Evolutionary conservation across 2,888 invertebrate species (phyloP).

Genomic region (Cosmopolites sordidus): DNA sequence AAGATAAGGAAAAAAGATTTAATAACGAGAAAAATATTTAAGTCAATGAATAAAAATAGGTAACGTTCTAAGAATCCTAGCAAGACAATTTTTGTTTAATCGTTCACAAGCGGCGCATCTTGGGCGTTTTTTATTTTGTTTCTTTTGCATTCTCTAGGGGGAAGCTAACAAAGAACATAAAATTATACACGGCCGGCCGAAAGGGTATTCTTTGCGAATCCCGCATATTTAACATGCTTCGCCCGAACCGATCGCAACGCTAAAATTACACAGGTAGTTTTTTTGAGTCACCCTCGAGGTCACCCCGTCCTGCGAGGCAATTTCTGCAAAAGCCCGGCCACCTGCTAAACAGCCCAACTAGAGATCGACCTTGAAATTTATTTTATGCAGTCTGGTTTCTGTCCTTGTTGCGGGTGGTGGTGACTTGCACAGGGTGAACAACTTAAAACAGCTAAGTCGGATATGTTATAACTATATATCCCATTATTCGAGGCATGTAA

Average conservation of each 20-base stretch:
- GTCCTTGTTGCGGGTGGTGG: neutral
- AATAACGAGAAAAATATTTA: too few relatives aligned
- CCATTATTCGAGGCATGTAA: too few relatives aligned
- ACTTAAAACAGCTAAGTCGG: too few relatives aligned
- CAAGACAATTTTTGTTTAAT: too few relatives aligned
- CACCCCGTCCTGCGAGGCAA: slow-evolving; percentile 24
- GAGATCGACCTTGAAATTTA: slow-evolving; percentile 4
- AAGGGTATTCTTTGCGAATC: neutral
- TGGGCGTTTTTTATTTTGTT: slow-evolving; percentile 3
- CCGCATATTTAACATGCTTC: neutral
- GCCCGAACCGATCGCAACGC: neutral
- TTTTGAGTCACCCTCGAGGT: slow-evolving; percentile 28
- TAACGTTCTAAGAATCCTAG: too few relatives aligned
- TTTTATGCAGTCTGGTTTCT: neutral
- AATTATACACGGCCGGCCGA: neutral
- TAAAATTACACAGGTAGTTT: slow-evolving; percentile 21
- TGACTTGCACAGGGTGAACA: neutral
- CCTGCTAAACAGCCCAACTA: slow-evolving; percentile 20
- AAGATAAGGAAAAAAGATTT: too few relatives aligned
- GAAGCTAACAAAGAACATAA: slow-evolving; percentile 7
- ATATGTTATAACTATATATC: too few relatives aligned
- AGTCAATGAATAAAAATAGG: too few relatives aligned
- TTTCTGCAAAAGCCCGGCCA: slow-evolving; percentile 19
- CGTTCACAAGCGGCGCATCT: too few relatives aligned
- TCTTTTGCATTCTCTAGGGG: slow-evolving; percentile 17